Evolutionary conservation across 2,113 vertebrate species (phyloP), one percentile per base, ranked within the genome.

Genomic region (Ailurus styani): DNA sequence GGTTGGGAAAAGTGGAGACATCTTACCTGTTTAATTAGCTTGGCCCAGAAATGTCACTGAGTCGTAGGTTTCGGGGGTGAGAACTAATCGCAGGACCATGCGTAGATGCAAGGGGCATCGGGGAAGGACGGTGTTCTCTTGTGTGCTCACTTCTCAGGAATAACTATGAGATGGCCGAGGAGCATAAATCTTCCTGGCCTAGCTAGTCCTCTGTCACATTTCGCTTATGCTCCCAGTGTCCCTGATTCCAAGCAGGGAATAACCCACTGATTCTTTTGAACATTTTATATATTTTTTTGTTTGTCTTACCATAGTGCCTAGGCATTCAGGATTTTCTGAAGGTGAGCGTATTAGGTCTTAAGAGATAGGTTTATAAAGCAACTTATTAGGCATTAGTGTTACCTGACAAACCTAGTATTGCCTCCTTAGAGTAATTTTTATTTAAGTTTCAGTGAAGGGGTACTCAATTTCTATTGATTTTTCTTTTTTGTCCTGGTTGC

Each of bases 111-210:
- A 34, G 62, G 62, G 31, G 62, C 31, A 7, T 66, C 25, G 37
- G 52, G 60, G 42, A 52, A 5, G 12, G 62, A 34, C 14, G 31
- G 0, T 60, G 11, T 50, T 34, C n/a, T 54, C 45, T 64, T 70
- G 42, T 29, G 31, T 11, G n/a, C 2, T 83, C 52, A 47, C 52
- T 72, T 78, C 34, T 72, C 10, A 31, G 72, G 27, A 68, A 57
- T 18, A 83, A 25, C 21, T 27, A 1, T 55, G 18, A 25, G 2
- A 0, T 12, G 1, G 7, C 18, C 2, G 7, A 34, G 64, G 40
- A 86, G 55, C 55, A 42, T 34, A 20, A 20, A 14, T 54, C n/a
- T 52, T 27, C 54, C 27, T 45, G 27, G 14, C 23, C 6, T 18
- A 31, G 29, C 50, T 25, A 14, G 14, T 18, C 29, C 27, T 42